Evolutionary conservation across 2,888 invertebrate species (phyloP), one percentile per base, ranked within the genome.

Genomic region (Dynastes grantii): DNA sequence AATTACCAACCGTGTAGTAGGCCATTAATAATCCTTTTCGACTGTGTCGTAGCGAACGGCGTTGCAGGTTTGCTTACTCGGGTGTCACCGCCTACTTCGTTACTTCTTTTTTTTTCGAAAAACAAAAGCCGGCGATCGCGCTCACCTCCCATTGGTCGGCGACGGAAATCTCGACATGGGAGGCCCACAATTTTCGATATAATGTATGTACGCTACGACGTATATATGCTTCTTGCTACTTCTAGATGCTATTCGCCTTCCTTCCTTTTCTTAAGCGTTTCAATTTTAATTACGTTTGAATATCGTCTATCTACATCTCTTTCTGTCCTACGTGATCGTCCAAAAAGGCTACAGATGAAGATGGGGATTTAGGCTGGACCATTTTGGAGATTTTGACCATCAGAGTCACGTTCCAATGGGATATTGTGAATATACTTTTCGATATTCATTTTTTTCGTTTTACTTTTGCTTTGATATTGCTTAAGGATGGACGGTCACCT

Each of bases 101-200:
- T 79, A 77, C 76, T 80, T 81, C 80, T 81, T 80, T 76, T 63
- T 77, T 78, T 76, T 77, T 70, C 55, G 61, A 70, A 79, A 79
- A 79, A 79, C 80, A 80, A 80, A 80, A 80, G 79, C 77, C 64
- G 76, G 77, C 77, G 73, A 68, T 61, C 73, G 70, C 76, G 67
- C 70, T 64, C 71, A 80, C 78, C 73, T 61, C 78, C 77, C 79
- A 81, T 81, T 81, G 81, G 82, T 58, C 80, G 78, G 79, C 76
- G 77, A 8, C 22, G 71, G 29, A 45, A 67, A 81, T 77, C 76
- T 81, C 82, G 81, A 81, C 83, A 83, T 83, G 83, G 83, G 83
- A 83, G 83, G 83, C 83, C 82, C 65, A 61, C 64, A 64, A 77
- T 51, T 77, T 68, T 22, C 40, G 67, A 77, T 68, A 77, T 77